Base-by-base conservation (phyloP, 1,140 invertebrate species). In the Antheraea pernyi region DNA sequence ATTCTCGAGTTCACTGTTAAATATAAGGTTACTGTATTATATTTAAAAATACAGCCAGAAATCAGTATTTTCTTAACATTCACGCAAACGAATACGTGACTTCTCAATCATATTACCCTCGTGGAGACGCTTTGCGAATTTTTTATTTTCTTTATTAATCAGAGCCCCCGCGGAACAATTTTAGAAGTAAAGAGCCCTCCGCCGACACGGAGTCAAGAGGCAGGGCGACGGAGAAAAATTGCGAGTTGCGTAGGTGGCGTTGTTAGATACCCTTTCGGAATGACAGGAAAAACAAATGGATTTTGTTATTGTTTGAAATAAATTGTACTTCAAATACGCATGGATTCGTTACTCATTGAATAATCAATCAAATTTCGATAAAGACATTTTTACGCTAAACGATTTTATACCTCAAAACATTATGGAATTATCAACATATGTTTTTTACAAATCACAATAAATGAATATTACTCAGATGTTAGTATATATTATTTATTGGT, bases 121-220 rank as follows among this genome's bases (percentile, higher is more conserved):
- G 67, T 75, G 73, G 62, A 18, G 22, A 36, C 53, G 11, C 64
- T 73, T 70, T 74, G 77, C 60, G 59, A 71, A 77, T 74, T 84
- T 85, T 85, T 82, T 86, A 80, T 88, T 86, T 85, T 83, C 78
- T 84, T 82, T 88, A 87, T 89, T 88, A 88, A 87, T 89, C 84
- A 84, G 79, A 73, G 78, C 82, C 86, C 86, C 82, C 61, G 65
- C 67, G 69, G 76, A 77, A 75, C 80, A 78, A 84, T 85, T 86
- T 83, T 70, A 65, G 74, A 72, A 78, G 77, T 75, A 71, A 80
- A 85, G 80, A 81, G 80, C 81, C 77, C 84, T 88, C 78, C 63
- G 73, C 70, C 73, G 76, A 72, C 78, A 70, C 69, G 67, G 73
- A 84, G 83, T 86, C 83, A 81, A 88, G 84, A 74, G 80, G 73